phyloP scores from a whole-genome alignment of 2,888 invertebrate genomes.

The Noctua janthe region DNA sequence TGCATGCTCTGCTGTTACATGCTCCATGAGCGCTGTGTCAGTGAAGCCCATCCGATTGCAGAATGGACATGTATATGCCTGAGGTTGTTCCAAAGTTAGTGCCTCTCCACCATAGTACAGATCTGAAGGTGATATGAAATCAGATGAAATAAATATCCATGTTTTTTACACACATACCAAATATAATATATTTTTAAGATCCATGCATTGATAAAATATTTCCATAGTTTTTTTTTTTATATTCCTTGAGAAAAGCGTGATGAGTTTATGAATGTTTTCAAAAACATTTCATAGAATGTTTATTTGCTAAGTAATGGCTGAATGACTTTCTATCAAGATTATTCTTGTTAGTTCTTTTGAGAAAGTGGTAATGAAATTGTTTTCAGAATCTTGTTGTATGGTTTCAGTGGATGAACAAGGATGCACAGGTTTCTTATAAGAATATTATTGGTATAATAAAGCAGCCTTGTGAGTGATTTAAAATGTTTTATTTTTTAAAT shows the following conservation, averaged over 20 bases:
- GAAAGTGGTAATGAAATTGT: slow-evolving; percentile 14
- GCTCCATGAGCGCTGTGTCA: slow-evolving; percentile 97
- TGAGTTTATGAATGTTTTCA: background rate
- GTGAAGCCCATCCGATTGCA: slow-evolving; percentile 99
- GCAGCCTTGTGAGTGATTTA: background rate
- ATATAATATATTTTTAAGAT: background rate
- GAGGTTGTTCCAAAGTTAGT: slow-evolving; percentile 97
- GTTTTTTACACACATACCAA: background rate
- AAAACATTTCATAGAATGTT: background rate
- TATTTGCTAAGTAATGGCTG: background rate
- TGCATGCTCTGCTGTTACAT: slow-evolving; percentile 97
- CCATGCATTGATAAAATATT: slow-evolving; percentile 10
- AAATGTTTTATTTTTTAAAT: background rate
- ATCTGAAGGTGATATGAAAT: slow-evolving; percentile 90
- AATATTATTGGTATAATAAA: slow-evolving; percentile 29
- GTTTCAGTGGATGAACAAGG: background rate
- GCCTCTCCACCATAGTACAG: slow-evolving; percentile 99
- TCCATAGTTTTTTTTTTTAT: background rate
- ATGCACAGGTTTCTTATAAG: slow-evolving; percentile 21
- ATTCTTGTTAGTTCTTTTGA: slow-evolving; percentile 20
- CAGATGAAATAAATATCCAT: slow-evolving; percentile 23
- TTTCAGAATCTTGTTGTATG: background rate
- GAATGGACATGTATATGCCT: slow-evolving; percentile 99
- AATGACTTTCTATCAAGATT: background rate
- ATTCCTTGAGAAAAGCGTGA: background rate